Evolutionary conservation across 2,797 vertebrate genomes (phyloP), one percentile per base, ranked within the genome.

Genomic region (Silurus aristotelis): DNA sequence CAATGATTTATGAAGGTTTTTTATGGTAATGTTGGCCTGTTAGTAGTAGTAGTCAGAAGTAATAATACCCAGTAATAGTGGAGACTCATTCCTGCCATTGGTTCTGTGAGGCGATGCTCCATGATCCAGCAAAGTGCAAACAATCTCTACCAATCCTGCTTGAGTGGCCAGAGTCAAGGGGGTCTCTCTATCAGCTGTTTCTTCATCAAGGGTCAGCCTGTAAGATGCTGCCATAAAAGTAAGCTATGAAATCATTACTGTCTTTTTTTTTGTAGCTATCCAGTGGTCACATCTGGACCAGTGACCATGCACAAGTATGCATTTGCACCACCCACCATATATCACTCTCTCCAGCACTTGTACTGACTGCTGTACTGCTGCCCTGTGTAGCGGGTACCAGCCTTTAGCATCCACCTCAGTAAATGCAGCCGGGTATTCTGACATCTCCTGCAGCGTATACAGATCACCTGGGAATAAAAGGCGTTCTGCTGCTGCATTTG

Each of bases 331-430:
- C 93, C 92, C 88, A 96, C 96, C 92, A 88, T 93, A 94, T 89
- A 97, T 91, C 81, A 97, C 90, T 0, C 94, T 93, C 91, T 97
- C 95, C 91, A 96, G 93, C 79, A 97, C 94, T 91, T 96, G 95
- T 43, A 88, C 92, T 88, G 94, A 80, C 20, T 96, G 94, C 85
- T 94, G 92, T 71, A 94, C 89, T 9, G 94, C 95, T 72, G 96
- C 95, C 75, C 95, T 89, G 17, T 97, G 97, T 71, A 98, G 84
- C 5, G 96, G 96, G 87, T 97, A 95, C 95, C 96, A 96, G 0
- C 96, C 96, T 63, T 87, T 93, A 55, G 94, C 93, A 93, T 97
- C 96, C 81, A 91, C 89, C 93, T 97, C 95, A 85, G 95, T 94
- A 92, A 98, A 95, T 66, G 95, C 94, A 19, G 91, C 93, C 48